phyloP scores from a whole-genome alignment of 2,113 vertebrate genomes.

The Tragelaphus imberbis region DNA sequence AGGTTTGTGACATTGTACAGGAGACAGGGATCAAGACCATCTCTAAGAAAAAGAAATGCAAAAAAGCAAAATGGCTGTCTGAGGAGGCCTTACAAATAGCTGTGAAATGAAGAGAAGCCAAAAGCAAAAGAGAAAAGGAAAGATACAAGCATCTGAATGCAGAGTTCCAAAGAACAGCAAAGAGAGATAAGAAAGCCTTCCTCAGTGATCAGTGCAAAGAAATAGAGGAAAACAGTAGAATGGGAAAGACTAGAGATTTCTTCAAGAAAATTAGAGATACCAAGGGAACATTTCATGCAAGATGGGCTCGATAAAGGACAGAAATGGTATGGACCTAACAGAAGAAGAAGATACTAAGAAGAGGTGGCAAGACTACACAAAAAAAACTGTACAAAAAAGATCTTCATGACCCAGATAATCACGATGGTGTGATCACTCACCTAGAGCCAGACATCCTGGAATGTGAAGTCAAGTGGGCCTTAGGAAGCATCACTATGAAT shows the following conservation, averaged over 20 bases:
- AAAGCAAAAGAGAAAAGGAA: neutral
- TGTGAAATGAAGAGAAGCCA: neutral
- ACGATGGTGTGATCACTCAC: neutral
- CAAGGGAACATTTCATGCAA: neutral
- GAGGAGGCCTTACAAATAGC: neutral
- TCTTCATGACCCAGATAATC: neutral
- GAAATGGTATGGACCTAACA: neutral
- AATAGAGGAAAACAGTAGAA: neutral
- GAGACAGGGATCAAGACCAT: neutral
- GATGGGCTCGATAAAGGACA: neutral
- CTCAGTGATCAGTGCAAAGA: neutral
- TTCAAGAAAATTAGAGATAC: neutral
- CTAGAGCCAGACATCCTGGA: neutral
- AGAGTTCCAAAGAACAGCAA: neutral
- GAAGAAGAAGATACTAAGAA: neutral
- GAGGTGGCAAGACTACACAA: neutral
- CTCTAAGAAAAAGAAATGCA: neutral
- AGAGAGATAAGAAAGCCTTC: neutral
- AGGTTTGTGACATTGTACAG: neutral
- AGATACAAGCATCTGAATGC: fast-evolving
- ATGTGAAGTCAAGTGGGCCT: neutral
- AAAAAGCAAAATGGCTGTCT: neutral
- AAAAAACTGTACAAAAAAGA: neutral
- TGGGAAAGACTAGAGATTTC: neutral
- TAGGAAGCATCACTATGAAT: neutral